Evolutionary conservation across 2,113 vertebrate species (phyloP).

Genomic region (Cyphomyrus plagiostoma): DNA sequence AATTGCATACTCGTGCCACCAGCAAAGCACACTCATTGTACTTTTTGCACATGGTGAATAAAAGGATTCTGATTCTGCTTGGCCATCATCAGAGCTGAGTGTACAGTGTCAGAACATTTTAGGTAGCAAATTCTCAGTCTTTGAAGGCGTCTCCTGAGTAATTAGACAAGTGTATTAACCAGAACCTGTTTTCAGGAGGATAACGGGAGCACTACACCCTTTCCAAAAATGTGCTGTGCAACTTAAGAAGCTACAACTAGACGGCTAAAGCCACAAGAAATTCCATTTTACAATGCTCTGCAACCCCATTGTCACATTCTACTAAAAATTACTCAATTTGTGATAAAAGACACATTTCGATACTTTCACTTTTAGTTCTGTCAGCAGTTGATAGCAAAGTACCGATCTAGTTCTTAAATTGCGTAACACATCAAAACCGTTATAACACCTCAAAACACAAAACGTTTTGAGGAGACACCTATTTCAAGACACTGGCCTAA

Average conservation of each 20-base stretch:
- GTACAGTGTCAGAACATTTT: background rate
- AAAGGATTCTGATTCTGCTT: background rate
- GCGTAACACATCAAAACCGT: background rate
- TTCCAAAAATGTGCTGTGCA: background rate
- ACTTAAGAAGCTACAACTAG: background rate
- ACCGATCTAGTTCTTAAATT: background rate
- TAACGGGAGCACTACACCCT: background rate
- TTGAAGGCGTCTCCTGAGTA: background rate
- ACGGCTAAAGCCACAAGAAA: background rate
- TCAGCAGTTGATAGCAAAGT: background rate
- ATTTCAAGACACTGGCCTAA: background rate
- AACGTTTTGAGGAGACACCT: background rate
- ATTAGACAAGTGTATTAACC: background rate
- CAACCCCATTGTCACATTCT: background rate
- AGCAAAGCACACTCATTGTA: background rate
- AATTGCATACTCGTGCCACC: background rate
- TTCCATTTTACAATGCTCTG: background rate
- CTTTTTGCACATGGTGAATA: background rate
- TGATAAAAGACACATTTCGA: background rate
- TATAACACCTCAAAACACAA: background rate
- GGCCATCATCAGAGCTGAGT: background rate
- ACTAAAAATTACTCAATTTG: background rate
- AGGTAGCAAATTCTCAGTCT: background rate
- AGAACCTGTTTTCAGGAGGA: background rate
- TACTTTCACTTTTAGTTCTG: background rate